Evolutionary conservation across 2,797 vertebrate species (phyloP).

Genomic region (Trichosurus vulpecula): DNA sequence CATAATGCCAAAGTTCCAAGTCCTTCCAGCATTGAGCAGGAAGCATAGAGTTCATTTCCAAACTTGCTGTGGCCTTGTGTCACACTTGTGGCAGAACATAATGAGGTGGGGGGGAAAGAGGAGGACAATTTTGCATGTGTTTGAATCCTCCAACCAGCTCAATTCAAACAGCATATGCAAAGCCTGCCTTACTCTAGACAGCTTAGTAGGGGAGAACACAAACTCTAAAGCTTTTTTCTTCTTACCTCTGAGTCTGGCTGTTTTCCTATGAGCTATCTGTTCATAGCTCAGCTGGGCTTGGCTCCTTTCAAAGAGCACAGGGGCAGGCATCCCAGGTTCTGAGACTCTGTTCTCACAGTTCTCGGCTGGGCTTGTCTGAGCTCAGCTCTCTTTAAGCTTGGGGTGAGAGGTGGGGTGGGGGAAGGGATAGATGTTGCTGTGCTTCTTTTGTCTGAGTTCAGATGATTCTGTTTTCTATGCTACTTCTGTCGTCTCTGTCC

Average conservation of each 20-base stretch:
- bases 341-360: background rate
- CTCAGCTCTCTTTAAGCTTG: background rate
- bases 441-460: background rate
- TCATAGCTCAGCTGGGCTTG: background rate
- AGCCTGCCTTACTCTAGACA: background rate
- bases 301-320: background rate
- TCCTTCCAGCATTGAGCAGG: background rate
- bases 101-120: background rate
- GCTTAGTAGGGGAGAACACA: background rate
- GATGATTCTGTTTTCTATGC: background rate
- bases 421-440: background rate
- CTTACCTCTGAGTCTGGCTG: background rate
- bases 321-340: background rate
- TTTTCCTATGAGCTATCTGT: background rate
- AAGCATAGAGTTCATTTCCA: background rate
- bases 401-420: background rate
- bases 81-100: background rate
- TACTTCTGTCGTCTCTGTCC: background rate
- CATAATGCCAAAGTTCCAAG: background rate
- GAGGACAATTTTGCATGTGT: background rate
- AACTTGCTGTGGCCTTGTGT: background rate
- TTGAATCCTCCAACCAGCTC: background rate
- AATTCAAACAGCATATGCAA: background rate
- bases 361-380: background rate
- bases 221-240: background rate